Percentiles rank a stretch among this genome's conserved stretches.
phyloP scores from a whole-genome alignment of 53 echinoderm and acorn worm genomes.

The Luidia sarsii region DNA sequence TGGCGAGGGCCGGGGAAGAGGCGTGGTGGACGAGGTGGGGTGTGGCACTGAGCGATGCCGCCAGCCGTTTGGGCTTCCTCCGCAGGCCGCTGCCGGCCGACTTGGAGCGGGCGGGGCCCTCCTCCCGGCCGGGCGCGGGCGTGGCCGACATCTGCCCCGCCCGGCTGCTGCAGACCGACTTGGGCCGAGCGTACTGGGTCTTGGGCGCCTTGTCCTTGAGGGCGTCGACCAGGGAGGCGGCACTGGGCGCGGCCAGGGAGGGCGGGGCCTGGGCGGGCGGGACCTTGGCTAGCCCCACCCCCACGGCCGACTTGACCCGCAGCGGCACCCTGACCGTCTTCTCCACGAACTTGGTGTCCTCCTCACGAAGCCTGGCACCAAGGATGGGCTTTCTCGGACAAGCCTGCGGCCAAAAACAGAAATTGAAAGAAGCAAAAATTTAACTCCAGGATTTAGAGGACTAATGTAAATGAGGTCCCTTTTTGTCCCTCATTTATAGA shows the following conservation, averaged over 20 bases:
- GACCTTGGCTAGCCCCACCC: neutral
- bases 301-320: slow-evolving; percentile 52
- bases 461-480: too few relatives aligned
- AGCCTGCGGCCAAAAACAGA: too few relatives aligned
- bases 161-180: slow-evolving; percentile 4
- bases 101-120: slow-evolving; percentile 30
- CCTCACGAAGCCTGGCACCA: slow-evolving; percentile 2
- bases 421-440: neutral
- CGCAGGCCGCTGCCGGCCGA: slow-evolving; percentile 6
- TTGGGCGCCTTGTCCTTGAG: slow-evolving; percentile 59
- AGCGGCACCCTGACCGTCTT: slow-evolving; percentile 79
- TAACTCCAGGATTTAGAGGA: neutral
- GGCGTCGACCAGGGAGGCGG: slow-evolving; percentile 52
- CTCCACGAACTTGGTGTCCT: slow-evolving; percentile 62
- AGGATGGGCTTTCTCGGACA: slow-evolving; percentile 19
- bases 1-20: slow-evolving; percentile 21
- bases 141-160: neutral
- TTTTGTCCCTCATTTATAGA: too few relatives aligned
- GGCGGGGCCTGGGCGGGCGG: neutral
- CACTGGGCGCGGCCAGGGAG: slow-evolving; percentile 50
- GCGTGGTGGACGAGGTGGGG: neutral
- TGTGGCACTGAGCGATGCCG: neutral
- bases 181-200: slow-evolving; percentile 61
- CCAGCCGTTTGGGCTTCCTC: neutral
- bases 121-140: slow-evolving; percentile 32